These are phyloP conservation scores for Cosmorhoe ocellata DNA, from an alignment of 2,888 invertebrate species.

Conservation along the genomic window DNA sequence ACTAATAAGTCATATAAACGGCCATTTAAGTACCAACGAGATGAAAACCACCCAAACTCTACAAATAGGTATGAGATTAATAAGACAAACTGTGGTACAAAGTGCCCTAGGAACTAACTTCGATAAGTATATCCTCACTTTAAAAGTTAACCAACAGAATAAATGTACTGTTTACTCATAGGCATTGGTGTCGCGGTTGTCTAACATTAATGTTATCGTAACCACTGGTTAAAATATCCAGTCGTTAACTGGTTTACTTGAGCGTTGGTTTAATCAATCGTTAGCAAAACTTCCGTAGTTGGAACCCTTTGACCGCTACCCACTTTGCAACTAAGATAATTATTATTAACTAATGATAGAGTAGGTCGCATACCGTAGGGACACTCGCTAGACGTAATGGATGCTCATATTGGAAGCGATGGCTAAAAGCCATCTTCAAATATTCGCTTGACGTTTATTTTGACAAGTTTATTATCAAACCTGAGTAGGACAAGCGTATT, in stretches of 20 bases:
- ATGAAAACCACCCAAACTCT: background rate
- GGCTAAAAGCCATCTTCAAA: no score
- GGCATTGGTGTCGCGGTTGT: background rate
- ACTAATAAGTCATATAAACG: no score
- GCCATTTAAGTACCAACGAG: no score
- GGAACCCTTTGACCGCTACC: constrained; percentile 30
- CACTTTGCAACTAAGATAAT: constrained; percentile 33
- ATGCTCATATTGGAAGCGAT: background rate
- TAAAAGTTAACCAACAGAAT: background rate
- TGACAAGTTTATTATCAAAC: no score
- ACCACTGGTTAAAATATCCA: background rate
- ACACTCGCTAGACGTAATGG: background rate
- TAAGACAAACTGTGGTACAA: constrained; percentile 8
- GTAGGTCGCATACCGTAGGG: constrained; percentile 1
- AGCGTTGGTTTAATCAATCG: constrained; percentile 31
- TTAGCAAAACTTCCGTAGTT: constrained; percentile 28
- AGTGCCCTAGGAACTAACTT: constrained; percentile 23
- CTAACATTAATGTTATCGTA: background rate
- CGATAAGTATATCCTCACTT: no score
- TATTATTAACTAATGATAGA: constrained; percentile 31
- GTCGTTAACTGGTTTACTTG: background rate
- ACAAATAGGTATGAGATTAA: background rate
- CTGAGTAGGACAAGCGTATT: no score
- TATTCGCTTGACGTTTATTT: no score
- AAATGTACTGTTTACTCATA: background rate